Evolutionary conservation across 2,797 vertebrate genomes (phyloP), one percentile per base, ranked within the genome.

Genomic region (Masticophis lateralis): DNA sequence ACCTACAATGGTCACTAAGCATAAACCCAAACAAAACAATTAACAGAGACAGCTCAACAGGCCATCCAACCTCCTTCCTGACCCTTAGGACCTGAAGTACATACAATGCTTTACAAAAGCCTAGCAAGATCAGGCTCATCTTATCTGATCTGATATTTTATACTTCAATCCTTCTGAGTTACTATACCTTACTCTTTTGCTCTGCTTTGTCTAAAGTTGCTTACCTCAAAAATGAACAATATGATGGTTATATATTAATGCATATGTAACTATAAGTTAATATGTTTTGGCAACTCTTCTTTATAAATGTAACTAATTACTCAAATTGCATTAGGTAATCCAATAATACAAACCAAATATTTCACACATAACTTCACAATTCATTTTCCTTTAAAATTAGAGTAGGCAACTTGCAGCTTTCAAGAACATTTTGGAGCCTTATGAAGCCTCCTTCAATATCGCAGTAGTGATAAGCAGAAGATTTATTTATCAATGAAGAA

Each of bases 261-360:
- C 37, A 83, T 83, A 83, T 79, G 69, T 79, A 79, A 79, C 32
- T 43, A 43, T 79, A 79, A 43, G 20, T 47, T 47, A 83, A 47
- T 79, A 69, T 20, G 66, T 74, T 74, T 47, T 43, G 74, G 37
- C 60, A 90, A 9, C 0, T 10, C 14, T 90, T 87, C 43, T 79
- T 74, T 88, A 43, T 90, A 53, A 89, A n/a, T 59, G 18, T 18
- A 90, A 61, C 12, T 27, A 88, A 63, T 74, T 53, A 0, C 89
- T 57, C 53, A 89, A 60, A 55, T 51, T 93, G 93, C n/a, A 86
- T 63, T 47, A 16, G 90, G 88, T 3, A 69, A 63, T 27, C 0
- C 43, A 43, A 91, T 32, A 4, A 88, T 89, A 94, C 86, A 22
- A 47, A 11, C 14, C 94, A n/a, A 88, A 90, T 0, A 93, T 93